Conservation (phyloP, 2,113 vertebrate genomes). For the Rissa tridactyla region DNA sequence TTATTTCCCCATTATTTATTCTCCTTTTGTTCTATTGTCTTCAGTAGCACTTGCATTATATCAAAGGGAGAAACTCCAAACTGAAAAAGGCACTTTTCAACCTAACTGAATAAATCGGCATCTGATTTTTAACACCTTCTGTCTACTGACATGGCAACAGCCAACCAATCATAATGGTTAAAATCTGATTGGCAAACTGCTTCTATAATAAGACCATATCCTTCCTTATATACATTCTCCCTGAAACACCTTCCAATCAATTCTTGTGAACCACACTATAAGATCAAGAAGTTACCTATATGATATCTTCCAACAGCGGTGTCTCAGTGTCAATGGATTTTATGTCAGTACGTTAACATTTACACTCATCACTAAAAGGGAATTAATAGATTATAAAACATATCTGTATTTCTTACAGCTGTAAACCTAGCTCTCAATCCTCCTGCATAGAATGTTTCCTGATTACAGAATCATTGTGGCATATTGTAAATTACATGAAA, state of each 20-base stretch:
- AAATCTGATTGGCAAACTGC: not conserved
- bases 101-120: not conserved
- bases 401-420: not conserved
- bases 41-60: not conserved
- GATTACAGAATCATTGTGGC: not conserved
- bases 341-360: not conserved
- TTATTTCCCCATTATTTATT: not conserved
- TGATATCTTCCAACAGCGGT: not conserved
- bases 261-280: not conserved
- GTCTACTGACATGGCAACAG: not conserved
- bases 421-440: not conserved
- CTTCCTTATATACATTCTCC: not conserved
- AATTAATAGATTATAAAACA: constrained; percentile 4
- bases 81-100: not conserved
- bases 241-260: not conserved
- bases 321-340: not conserved
- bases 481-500: not conserved
- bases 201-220: not conserved
- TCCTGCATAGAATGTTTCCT: not conserved
- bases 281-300: not conserved
- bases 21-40: not conserved
- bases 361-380: not conserved
- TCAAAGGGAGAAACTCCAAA: not conserved
- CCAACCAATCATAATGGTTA: not conserved
- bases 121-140: not conserved